These are phyloP conservation scores for Dryobates pubescens DNA, from an alignment of 2,797 vertebrate species.

Conservation along the genomic window DNA sequence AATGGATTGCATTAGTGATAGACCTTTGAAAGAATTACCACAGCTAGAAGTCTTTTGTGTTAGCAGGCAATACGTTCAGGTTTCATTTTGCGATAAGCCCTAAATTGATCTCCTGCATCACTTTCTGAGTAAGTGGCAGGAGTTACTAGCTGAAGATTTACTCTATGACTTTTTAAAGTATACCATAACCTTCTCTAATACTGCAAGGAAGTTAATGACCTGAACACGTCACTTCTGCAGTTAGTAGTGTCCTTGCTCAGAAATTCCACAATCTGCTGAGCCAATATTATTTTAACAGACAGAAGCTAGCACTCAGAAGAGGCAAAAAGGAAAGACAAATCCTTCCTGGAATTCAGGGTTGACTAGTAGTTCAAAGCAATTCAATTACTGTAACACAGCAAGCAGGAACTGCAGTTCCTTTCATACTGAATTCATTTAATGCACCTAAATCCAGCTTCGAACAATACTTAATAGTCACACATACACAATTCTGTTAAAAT, in stretches of 20 bases:
- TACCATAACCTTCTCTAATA: not conserved
- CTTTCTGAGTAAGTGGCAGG: not conserved
- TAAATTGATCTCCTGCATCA: slow-evolving; percentile 31
- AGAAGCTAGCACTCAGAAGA: not conserved
- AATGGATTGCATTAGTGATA: not conserved
- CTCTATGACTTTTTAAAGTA: not conserved
- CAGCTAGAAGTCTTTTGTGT: slow-evolving; percentile 19
- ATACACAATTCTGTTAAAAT: not conserved
- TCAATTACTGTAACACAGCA: slow-evolving; percentile 8
- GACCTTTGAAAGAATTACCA: slow-evolving; percentile 5
- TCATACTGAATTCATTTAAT: not conserved
- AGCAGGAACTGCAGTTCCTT: slow-evolving; percentile 2
- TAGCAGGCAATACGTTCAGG: not conserved
- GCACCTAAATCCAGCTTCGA: not conserved
- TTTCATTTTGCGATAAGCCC: slow-evolving; percentile 12
- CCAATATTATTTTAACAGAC: slow-evolving; percentile 1
- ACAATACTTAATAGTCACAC: not conserved
- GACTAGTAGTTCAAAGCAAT: slow-evolving; percentile 28
- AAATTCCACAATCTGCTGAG: slow-evolving; percentile 20
- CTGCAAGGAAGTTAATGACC: slow-evolving; percentile 38
- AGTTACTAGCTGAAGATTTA: slow-evolving; percentile 37
- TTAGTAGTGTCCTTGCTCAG: slow-evolving; percentile 10
- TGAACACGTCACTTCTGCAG: slow-evolving; percentile 8
- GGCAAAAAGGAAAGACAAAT: not conserved
- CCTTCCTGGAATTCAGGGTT: slow-evolving; percentile 35